Percentiles rank a stretch among this genome's conserved stretches.
Evolutionary conservation across 2,113 vertebrate species (phyloP).

Genomic region (Hemiprocne comata): DNA sequence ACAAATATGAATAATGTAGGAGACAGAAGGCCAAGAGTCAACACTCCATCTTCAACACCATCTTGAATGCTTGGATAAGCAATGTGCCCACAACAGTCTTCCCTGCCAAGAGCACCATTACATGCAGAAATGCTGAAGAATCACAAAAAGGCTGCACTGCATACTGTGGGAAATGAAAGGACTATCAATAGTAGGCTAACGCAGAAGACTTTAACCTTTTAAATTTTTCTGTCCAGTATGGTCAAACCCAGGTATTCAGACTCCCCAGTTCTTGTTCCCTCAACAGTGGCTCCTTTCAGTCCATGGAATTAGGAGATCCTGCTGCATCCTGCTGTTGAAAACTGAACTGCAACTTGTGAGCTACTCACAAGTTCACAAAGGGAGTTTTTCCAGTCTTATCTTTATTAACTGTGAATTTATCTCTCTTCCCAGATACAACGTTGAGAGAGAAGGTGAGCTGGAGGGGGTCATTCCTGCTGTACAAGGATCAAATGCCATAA

Average conservation of each 20-base stretch:
- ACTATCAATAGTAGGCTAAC: background rate
- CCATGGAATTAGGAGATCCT: background rate
- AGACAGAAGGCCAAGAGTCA: constrained; percentile 41
- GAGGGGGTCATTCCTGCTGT: constrained; percentile 58
- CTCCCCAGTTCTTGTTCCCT: background rate
- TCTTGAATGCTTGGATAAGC: constrained; percentile 47
- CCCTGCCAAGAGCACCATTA: constrained; percentile 60
- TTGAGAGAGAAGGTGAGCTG: constrained; percentile 61
- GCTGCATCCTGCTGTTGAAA: constrained; percentile 52
- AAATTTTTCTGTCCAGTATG: background rate
- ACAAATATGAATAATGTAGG: constrained; percentile 54
- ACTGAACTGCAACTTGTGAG: background rate
- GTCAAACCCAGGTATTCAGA: background rate
- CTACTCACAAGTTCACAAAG: background rate
- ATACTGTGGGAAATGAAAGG: background rate
- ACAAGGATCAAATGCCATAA: constrained; percentile 73
- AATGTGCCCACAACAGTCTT: background rate
- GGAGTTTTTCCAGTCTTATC: constrained; percentile 73
- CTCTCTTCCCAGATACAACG: constrained; percentile 70
- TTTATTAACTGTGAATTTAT: constrained; percentile 86
- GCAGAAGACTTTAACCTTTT: background rate
- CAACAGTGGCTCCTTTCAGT: background rate
- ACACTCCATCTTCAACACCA: constrained; percentile 43
- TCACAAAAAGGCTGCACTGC: constrained; percentile 11
- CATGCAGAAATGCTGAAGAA: constrained; percentile 47